phyloP scores from a whole-genome alignment of 2,888 invertebrate species.

The Eilema sororculum region DNA sequence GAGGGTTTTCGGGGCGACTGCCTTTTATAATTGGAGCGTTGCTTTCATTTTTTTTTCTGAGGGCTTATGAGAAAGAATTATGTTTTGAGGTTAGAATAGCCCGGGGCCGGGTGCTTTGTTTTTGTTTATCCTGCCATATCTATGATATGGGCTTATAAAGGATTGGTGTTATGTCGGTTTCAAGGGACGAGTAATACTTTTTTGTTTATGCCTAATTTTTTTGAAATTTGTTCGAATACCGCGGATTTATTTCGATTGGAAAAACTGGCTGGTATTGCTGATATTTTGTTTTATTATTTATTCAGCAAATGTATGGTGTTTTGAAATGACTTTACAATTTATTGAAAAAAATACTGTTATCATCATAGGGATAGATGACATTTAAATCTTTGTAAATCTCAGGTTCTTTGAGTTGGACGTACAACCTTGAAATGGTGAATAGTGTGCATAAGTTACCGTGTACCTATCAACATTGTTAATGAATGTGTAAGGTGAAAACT shows the following conservation, averaged over 20 bases:
- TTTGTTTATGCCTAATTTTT: conserved; percentile 24
- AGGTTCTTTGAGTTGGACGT: too few species aligned
- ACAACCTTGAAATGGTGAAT: too few species aligned
- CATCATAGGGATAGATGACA: too few species aligned
- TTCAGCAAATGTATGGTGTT: not conserved
- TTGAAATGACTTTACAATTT: not conserved
- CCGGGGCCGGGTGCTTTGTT: conserved; percentile 45
- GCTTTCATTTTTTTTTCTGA: conserved; percentile 65
- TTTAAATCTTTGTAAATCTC: too few species aligned
- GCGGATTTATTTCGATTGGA: conserved; percentile 58
- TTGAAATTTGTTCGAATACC: conserved; percentile 46
- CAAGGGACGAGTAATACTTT: conserved; percentile 21
- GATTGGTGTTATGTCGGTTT: conserved; percentile 22
- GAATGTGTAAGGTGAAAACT: too few species aligned
- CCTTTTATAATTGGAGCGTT: conserved; percentile 83
- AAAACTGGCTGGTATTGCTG: conserved; percentile 39
- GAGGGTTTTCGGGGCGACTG: conserved; percentile 74
- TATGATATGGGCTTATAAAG: conserved; percentile 49
- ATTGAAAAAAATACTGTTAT: not conserved
- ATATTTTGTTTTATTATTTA: not conserved
- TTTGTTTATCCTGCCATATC: conserved; percentile 51
- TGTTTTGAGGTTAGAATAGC: conserved; percentile 77
- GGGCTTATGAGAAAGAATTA: conserved; percentile 75
- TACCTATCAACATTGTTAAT: too few species aligned
- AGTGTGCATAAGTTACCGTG: too few species aligned